These are phyloP conservation scores for Apodemus agrarius DNA, from an alignment of 2,797 vertebrate species.

Conservation along the genomic window DNA sequence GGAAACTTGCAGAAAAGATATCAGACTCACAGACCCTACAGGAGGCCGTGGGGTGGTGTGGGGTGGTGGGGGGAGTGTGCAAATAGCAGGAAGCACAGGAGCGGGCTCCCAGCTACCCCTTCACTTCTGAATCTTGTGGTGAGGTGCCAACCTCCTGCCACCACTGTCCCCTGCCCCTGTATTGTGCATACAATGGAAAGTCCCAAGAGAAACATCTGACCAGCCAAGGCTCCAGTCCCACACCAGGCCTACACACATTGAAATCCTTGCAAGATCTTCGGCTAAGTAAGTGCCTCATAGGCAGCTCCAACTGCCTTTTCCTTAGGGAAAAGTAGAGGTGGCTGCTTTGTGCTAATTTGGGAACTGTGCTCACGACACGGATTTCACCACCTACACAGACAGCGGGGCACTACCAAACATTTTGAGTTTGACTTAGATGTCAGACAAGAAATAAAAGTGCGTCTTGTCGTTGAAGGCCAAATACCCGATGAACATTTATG, in stretches of 20 bases:
- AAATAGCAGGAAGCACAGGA: background rate
- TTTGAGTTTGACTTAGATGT: background rate
- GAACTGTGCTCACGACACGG: background rate
- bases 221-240: background rate
- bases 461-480: background rate
- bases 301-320: background rate
- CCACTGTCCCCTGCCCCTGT: background rate
- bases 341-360: constrained; percentile 11
- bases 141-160: background rate
- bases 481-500: background rate
- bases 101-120: background rate
- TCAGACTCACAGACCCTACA: background rate
- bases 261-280: background rate
- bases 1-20: background rate
- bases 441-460: background rate
- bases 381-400: background rate
- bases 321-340: background rate
- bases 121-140: background rate
- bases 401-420: background rate
- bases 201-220: background rate
- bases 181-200: background rate
- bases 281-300: background rate
- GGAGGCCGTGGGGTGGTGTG: background rate
- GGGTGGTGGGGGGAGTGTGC: background rate
- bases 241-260: background rate